These are phyloP conservation scores for Drosophila nigricruria DNA, from an alignment of 2,888 invertebrate species.

Conservation along the genomic window DNA sequence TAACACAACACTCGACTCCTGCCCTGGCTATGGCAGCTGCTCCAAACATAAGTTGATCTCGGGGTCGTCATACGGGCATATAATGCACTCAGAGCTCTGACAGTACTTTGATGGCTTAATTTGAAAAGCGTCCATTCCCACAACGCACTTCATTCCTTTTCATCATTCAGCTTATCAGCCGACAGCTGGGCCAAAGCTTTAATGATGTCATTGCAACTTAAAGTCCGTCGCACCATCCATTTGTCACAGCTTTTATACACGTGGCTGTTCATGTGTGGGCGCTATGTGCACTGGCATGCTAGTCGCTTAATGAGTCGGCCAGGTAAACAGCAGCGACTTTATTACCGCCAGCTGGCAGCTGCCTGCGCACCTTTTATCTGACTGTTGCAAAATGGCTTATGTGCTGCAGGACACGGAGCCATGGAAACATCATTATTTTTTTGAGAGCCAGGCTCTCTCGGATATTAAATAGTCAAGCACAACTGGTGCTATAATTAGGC, in stretches of 20 bases:
- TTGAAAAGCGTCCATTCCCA: constrained; percentile 45
- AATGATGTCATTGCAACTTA: constrained; percentile 63
- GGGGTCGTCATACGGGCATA: constrained; percentile 32
- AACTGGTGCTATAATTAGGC: constrained; percentile 13
- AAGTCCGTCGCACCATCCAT: constrained; percentile 28
- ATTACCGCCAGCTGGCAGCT: constrained; percentile 8
- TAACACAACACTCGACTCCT: constrained; percentile 13
- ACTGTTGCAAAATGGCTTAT: constrained; percentile 38
- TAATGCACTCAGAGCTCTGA: constrained; percentile 61
- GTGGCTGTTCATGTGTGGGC: neutral
- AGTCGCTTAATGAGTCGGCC: constrained; percentile 47
- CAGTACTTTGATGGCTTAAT: constrained; percentile 62
- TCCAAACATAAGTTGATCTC: constrained; percentile 24
- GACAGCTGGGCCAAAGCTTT: constrained; percentile 39
- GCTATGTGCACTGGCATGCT: neutral
- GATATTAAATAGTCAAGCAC: neutral
- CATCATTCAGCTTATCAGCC: neutral
- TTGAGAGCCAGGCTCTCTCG: neutral
- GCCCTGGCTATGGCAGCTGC: constrained; percentile 26
- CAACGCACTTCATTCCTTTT: neutral
- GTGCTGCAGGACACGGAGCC: constrained; percentile 19
- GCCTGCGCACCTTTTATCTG: constrained; percentile 39
- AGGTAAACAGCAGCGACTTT: constrained; percentile 13
- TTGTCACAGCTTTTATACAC: neutral
- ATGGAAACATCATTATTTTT: constrained; percentile 7